Conservation (phyloP, 2,113 vertebrate species). For the Asarcornis scutulata region DNA sequence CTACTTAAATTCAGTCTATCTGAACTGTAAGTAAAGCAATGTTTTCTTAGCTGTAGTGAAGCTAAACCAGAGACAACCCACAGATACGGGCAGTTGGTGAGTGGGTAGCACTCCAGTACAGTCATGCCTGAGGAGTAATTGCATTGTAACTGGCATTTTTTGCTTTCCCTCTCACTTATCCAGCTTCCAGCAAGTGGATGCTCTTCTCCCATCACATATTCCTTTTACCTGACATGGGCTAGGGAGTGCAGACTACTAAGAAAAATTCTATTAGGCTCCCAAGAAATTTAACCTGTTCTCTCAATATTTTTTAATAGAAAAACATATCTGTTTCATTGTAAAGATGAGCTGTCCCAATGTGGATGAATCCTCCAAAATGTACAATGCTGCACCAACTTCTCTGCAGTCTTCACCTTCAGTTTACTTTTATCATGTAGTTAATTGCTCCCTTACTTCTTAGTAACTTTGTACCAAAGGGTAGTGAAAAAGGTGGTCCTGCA, state of each 20-base stretch:
- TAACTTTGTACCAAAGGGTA: background rate
- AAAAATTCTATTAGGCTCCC: background rate
- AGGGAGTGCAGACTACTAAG: background rate
- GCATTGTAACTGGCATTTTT: constrained; percentile 29
- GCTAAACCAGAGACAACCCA: background rate
- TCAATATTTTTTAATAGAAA: background rate
- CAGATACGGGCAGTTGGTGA: constrained; percentile 58
- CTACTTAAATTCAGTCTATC: background rate
- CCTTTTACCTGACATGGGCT: background rate
- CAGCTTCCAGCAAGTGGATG: background rate
- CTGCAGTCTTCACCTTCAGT: background rate
- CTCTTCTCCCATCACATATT: background rate
- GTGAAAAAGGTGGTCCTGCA: background rate
- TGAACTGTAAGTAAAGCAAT: background rate
- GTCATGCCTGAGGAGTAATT: constrained; percentile 41
- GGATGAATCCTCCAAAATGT: background rate
- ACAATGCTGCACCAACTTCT: background rate
- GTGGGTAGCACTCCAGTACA: constrained; percentile 43
- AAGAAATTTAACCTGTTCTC: background rate
- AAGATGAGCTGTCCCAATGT: background rate
- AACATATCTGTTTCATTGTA: background rate
- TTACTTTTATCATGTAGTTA: background rate
- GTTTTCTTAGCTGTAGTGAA: constrained; percentile 38
- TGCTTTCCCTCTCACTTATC: background rate
- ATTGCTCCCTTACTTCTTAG: background rate